These are phyloP conservation scores for Archips xylosteana DNA, from an alignment of 2,888 invertebrate genomes.

Conservation along the genomic window DNA sequence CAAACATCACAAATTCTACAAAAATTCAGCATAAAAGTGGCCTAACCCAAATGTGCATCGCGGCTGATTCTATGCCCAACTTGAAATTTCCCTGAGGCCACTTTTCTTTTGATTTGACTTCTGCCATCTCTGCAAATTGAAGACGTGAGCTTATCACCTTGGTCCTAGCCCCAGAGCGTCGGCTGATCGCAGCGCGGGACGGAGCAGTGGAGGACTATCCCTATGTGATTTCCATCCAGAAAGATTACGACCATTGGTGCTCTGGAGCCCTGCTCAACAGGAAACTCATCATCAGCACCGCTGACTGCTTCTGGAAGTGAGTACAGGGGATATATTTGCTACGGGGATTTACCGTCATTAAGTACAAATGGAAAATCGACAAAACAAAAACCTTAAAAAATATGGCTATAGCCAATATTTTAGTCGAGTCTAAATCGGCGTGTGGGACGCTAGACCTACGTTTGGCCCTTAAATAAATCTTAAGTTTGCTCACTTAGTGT, in stretches of 20 bases:
- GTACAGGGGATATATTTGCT: constrained; percentile 47
- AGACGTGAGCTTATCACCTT: background rate
- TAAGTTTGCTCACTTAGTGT: too few relatives aligned
- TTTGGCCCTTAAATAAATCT: too few relatives aligned
- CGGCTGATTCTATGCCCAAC: background rate
- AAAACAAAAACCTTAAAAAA: too few relatives aligned
- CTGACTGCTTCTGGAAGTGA: constrained; percentile 81
- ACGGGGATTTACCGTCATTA: background rate
- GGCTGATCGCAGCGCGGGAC: constrained; percentile 69
- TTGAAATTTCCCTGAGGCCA: background rate
- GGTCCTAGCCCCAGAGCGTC: constrained; percentile 37
- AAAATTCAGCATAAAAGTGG: background rate
- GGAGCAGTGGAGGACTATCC: constrained; percentile 72
- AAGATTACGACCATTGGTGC: constrained; percentile 73
- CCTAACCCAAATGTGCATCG: background rate
- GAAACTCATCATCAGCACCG: constrained; percentile 72
- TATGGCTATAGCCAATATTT: too few relatives aligned
- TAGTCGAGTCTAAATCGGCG: too few relatives aligned
- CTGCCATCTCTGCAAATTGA: background rate
- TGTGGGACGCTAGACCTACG: too few relatives aligned
- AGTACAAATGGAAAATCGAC: too few relatives aligned
- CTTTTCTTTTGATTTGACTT: too few relatives aligned
- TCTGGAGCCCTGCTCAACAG: constrained; percentile 73
- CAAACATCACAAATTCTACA: too few relatives aligned
- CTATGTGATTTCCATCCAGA: constrained; percentile 76